Percentiles rank a stretch among this genome's conserved stretches.
Evolutionary conservation across 2,797 vertebrate genomes (phyloP).

Genomic region (Pseudocheirus occidentalis): DNA sequence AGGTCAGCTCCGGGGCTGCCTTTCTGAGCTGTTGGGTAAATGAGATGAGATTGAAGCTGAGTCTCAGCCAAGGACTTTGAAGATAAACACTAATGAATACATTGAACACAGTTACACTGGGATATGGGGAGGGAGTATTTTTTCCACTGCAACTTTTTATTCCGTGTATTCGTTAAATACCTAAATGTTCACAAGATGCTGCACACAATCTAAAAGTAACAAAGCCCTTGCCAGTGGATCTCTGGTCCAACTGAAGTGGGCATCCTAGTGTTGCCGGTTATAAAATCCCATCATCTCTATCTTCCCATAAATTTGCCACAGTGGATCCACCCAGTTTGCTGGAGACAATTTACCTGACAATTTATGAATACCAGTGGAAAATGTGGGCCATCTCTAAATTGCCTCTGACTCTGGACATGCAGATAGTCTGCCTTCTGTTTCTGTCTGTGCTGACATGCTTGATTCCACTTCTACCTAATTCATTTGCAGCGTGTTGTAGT

Average conservation of each 20-base stretch:
- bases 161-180: background rate
- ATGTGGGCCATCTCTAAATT: background rate
- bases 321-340: background rate
- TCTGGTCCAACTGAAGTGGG: background rate
- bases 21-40: background rate
- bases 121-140: background rate
- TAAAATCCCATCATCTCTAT: background rate
- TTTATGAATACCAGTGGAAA: background rate
- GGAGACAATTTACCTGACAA: background rate
- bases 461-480: background rate
- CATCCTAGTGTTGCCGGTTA: background rate
- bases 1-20: background rate
- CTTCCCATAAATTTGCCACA: background rate
- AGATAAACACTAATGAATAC: constrained; percentile 3
- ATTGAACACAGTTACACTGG: background rate
- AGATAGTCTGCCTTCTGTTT: background rate
- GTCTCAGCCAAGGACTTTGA: constrained; percentile 26
- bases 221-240: background rate
- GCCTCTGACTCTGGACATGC: background rate
- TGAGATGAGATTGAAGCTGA: constrained; percentile 18
- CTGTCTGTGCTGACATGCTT: background rate
- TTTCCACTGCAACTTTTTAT: background rate
- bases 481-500: background rate
- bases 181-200: background rate
- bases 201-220: background rate